Evolutionary conservation across 2,888 invertebrate genomes (phyloP), one percentile per base, ranked within the genome.

Genomic region (Nomada flava): DNA sequence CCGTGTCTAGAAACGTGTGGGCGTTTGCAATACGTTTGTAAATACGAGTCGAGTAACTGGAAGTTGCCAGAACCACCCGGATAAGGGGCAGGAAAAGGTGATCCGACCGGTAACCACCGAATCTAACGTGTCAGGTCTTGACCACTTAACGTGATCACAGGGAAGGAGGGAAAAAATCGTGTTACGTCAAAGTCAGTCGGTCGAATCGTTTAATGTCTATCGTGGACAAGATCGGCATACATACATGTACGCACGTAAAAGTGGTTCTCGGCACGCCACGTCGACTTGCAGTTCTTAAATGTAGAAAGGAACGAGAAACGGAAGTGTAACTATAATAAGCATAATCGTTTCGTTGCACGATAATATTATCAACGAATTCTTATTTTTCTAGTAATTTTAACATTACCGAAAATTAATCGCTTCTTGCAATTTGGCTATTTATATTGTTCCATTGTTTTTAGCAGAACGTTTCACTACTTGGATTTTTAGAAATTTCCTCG

Each of bases 61-160:
- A 60, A 67, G 67, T 60, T n/a, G 59, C 50, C 53, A 15, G 23
- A 73, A 50, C 42, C 2, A 1, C 7, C 9, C 5, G 65, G 70
- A 78, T 80, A 72, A 82, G 63, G 15, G 74, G 42, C 36, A 50
- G 52, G 42, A 62, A 83, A 83, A 86, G 59, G 59, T 36, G 55
- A 52, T 36, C 18, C 15, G 63, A 42, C 26, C 55, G 59, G n/a
- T 53, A 72, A 81, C 57, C 23, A 55, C 23, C 65, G 69, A 63
- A 76, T 68, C 44, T 59, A 50, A n/a, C 9, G 59, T 10, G 52
- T 10, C 42, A 23, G 47, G 44, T 29, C 4, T 18, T 55, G 29
- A 26, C 36, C 26, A 26, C n/a, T 50, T 47, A 15, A 5, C 52
- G 26, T 26, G 50, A 50, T 47, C 44, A 10, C 47, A 47, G 47